Evolutionary conservation across 2,113 vertebrate species (phyloP).

Genomic region (Pomatostomus ruficeps): DNA sequence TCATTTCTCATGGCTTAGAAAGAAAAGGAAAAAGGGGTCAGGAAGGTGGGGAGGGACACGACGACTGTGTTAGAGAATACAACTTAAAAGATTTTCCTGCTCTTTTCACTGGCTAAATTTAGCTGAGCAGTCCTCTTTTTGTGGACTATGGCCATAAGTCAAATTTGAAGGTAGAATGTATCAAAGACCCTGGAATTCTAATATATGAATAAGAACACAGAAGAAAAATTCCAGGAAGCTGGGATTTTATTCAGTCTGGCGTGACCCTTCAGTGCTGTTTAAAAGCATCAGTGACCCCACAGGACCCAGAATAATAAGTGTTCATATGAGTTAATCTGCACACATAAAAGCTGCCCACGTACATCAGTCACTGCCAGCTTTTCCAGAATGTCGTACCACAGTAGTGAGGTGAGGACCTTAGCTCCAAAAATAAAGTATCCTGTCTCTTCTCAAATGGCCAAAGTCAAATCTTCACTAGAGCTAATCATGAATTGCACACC

Average conservation of each 20-base stretch:
- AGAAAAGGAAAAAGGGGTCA: not conserved
- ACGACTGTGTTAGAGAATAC: not conserved
- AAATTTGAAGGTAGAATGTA: not conserved
- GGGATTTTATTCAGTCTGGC: not conserved
- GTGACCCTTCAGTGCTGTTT: not conserved
- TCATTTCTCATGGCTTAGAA: not conserved
- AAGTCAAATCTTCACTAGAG: not conserved
- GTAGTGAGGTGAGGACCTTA: not conserved
- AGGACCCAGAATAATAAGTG: not conserved
- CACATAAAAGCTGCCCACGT: not conserved
- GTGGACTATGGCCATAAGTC: not conserved
- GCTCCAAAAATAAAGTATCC: slow-evolving; percentile 5
- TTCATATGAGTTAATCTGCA: not conserved
- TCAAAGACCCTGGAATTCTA: not conserved
- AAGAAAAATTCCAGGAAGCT: not conserved
- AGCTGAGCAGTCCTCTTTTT: not conserved
- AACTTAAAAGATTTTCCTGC: not conserved
- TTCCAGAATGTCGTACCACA: not conserved
- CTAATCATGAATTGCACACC: not conserved
- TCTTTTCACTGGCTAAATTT: slow-evolving; percentile 1
- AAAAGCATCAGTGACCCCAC: not conserved
- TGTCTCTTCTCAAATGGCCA: not conserved
- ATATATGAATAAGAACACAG: not conserved
- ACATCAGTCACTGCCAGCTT: not conserved
- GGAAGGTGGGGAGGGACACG: not conserved